A percentile compares a stretch with the other conserved stretches of the same genome.
These are phyloP conservation scores for Rhynchomys soricoides DNA, from an alignment of 2,113 vertebrate species.

Conservation along the genomic window DNA sequence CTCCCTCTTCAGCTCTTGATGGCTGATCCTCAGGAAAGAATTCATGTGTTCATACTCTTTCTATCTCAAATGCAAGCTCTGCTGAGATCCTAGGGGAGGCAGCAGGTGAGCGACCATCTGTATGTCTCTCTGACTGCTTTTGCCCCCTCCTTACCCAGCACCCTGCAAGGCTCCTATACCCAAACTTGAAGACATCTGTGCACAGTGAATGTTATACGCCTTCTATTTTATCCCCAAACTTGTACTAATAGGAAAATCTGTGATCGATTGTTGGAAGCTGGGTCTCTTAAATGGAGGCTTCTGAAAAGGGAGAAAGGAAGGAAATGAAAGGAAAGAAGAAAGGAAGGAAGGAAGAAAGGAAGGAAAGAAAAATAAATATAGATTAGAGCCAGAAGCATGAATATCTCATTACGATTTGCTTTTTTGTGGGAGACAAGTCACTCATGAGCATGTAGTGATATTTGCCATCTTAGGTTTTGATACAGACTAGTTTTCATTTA, in stretches of 20 bases:
- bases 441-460: rapidly evolving
- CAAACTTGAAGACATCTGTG: not conserved
- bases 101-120: rapidly evolving
- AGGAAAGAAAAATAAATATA: not conserved
- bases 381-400: not conserved
- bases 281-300: not conserved
- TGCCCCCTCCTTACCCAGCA: rapidly evolving
- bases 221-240: not conserved
- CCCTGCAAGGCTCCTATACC: too few relatives aligned
- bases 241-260: not conserved
- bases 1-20: not conserved
- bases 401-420: not conserved
- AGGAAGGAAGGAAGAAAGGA: too few relatives aligned
- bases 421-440: not conserved
- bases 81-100: rapidly evolving
- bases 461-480: not conserved
- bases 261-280: not conserved
- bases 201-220: not conserved
- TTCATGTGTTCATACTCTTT: rapidly evolving
- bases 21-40: not conserved
- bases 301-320: not conserved
- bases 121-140: not conserved
- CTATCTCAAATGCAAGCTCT: rapidly evolving
- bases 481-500: too few relatives aligned
- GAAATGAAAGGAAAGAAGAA: not conserved